Percentiles rank a stretch among this genome's conserved stretches.
These are phyloP conservation scores for Chymomyza costata DNA, from an alignment of 1,140 invertebrate genomes.

Conservation along the genomic window DNA sequence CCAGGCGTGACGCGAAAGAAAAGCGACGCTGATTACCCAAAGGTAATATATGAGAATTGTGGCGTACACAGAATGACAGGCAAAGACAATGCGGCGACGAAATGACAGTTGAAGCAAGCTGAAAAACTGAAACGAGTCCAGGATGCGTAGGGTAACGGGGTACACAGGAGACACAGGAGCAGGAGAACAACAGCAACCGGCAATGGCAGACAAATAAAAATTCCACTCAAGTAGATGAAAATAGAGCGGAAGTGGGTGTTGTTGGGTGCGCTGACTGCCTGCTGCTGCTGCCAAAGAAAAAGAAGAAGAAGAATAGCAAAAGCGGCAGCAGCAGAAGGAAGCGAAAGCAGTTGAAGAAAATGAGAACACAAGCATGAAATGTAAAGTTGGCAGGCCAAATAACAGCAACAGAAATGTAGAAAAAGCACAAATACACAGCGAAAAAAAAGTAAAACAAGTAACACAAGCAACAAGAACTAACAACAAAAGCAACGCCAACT, in stretches of 20 bases:
- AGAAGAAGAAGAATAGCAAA: background rate
- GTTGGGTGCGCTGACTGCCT: slow-evolving; percentile 12
- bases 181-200: slow-evolving; percentile 15
- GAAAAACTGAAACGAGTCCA: too few species aligned
- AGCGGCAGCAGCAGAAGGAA: slow-evolving; percentile 7
- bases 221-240: slow-evolving; percentile 61
- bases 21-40: slow-evolving; percentile 60
- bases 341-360: slow-evolving; percentile 33
- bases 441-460: background rate
- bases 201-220: slow-evolving; percentile 59
- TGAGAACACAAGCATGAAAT: slow-evolving; percentile 59
- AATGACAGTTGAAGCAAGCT: background rate
- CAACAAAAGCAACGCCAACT: slow-evolving; percentile 32
- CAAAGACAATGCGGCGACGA: slow-evolving; percentile 10
- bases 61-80: background rate
- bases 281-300: background rate
- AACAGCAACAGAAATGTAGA: slow-evolving; percentile 7
- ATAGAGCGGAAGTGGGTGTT: slow-evolving; percentile 58
- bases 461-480: slow-evolving; percentile 10
- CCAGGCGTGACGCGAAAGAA: slow-evolving; percentile 16
- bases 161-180: slow-evolving; percentile 7
- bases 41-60: slow-evolving; percentile 36
- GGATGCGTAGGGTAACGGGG: too few species aligned
- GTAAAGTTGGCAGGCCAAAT: slow-evolving; percentile 44
- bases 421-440: slow-evolving; percentile 7